Base-by-base conservation (phyloP, 2,888 invertebrate species). In the Eueremaeus valkanovi region DNA sequence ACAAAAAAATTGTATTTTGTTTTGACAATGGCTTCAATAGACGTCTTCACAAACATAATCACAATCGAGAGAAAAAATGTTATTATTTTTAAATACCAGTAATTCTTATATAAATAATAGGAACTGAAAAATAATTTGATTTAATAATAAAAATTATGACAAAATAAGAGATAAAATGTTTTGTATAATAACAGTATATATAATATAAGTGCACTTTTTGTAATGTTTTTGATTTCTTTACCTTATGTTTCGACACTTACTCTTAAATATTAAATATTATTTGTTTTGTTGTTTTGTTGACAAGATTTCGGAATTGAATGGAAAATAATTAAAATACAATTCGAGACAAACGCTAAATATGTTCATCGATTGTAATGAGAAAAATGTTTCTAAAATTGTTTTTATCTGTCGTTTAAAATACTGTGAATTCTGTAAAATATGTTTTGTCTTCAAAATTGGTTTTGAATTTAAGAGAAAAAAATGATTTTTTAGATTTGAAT, bases 151-250 rank as follows among this genome's bases (percentile, higher is more conserved):
- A 27, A 55, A 58, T n/a, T n/a, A 58, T 58, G 58, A 58, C 58
- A 31, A 31, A 16, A 58, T 31, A 58, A 58, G n/a, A 36, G 21
- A 21, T 36, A 36, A 13, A 58, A 66, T 33, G 36, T 18, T 66
- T 21, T 33, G 21, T n/a, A 29, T 27, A 13, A 55, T 61, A 61
- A n/a, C 21, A 49, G 6, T 8, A 24, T 21, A 3, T 5, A 24
- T 55, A 55, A 66, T 36, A 66, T 66, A 66, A 66, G 63, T 66
- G 63, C 63, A 66, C 63, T 66, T 66, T 66, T 36, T 31, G 58
- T 58, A 18, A 18, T 0, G 13, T 29, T 51, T 58, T 58, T 58
- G 29, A 9, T 55, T 58, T 21, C 31, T 27, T n/a, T 21, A 55
- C 55, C 18, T 45, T n/a, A n/a, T n/a, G n/a, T n/a, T n/a, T n/a